Percentiles rank a stretch among this genome's conserved stretches.
phyloP scores from a whole-genome alignment of 2,113 vertebrate genomes.

The Saccopteryx leptura region DNA sequence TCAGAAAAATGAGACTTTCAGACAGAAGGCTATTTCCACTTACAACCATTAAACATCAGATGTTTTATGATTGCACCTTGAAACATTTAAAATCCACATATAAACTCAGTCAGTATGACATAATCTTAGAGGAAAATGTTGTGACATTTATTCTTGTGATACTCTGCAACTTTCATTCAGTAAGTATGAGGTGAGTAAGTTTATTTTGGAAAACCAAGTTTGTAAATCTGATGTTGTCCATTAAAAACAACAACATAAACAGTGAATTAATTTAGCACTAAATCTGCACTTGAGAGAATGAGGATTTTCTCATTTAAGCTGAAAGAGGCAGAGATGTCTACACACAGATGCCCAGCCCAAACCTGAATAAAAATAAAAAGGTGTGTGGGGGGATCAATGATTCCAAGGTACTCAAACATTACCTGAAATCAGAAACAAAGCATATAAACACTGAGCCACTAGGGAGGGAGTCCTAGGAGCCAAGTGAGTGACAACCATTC shows the following conservation, averaged over 20 bases:
- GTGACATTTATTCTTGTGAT: background rate
- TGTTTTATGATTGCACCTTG: background rate
- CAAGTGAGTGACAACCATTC: too few species aligned
- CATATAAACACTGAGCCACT: background rate
- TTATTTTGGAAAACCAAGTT: too few species aligned
- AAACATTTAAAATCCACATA: slow-evolving; percentile 32
- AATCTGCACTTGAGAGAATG: background rate
- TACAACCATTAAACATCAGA: background rate
- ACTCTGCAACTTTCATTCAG: too few species aligned
- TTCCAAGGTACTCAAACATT: background rate
- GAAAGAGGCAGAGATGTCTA: background rate
- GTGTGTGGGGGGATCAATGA: background rate
- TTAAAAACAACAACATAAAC: background rate
- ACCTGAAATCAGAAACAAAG: background rate
- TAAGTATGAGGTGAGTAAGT: too few species aligned
- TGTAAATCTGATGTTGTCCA: background rate
- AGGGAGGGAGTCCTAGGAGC: background rate
- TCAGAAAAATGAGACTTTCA: background rate
- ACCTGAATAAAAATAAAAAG: background rate
- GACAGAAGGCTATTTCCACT: slow-evolving; percentile 2
- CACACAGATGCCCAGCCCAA: background rate
- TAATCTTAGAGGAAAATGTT: slow-evolving; percentile 20
- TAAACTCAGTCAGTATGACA: background rate
- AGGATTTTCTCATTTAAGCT: background rate
- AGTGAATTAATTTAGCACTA: background rate